Evolutionary conservation across 2,113 vertebrate species (phyloP), one percentile per base, ranked within the genome.

Genomic region (Misgurnus anguillicaudatus): DNA sequence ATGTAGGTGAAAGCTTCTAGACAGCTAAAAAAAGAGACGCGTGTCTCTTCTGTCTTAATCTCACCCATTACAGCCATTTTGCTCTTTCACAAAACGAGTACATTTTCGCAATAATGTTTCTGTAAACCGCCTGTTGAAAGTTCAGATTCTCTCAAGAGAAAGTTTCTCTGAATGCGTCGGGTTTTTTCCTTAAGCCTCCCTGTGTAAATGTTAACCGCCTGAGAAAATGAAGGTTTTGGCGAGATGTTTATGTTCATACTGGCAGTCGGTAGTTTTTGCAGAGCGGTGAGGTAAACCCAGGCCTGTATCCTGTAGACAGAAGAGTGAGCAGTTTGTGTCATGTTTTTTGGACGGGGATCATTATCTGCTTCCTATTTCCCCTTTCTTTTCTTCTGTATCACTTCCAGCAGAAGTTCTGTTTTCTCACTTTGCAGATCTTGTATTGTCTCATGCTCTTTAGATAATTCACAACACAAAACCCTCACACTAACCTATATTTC

Each of bases 1-100:
- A 83, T 41, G 64, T 48, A 45, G 81, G 38, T 24, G 76, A 75
- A 42, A 71, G 60, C 47, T 69, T 57, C n/a, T 13, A 38, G 39
- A 71, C 47, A 21, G 16, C 14, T 57, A n/a, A 11, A 6, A 64
- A 45, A 39, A 75, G 31, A 57, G 17, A 6, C 24, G 24, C 21
- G 5, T 19, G 9, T 76, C 31, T 21, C 19, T 45, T 17, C 38
- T 17, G 0, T 69, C n/a, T 13, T 53, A 11, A 8, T 39, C 14
- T 70, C 68, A n/a, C 10, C 10, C 53, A 19, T 57, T 57, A 19
- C 5, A 16, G 5, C 51, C 31, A 55, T 38, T 57, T 55, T 11
- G 9, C 65, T 64, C 60, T 21, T n/a, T n/a, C n/a, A n/a, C 2
- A 38, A 70, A 45, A 36, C 1, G 0, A 36, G 9, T 17, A 8